phyloP scores from a whole-genome alignment of 1,140 invertebrate species.

The Drosophila kikkawai region DNA sequence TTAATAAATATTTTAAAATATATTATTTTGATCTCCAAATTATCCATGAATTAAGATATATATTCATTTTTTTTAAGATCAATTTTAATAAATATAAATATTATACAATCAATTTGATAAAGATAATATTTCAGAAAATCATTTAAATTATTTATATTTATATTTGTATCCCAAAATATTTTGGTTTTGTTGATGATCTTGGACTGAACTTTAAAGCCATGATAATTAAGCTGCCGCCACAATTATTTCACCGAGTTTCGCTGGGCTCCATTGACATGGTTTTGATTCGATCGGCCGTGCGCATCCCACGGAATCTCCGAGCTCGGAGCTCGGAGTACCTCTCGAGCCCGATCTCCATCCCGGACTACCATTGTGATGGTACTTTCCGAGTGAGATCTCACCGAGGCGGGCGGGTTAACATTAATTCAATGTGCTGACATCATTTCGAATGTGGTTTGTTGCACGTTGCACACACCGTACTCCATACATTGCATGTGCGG shows the following conservation, averaged over 20 bases:
- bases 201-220: conserved; percentile 3
- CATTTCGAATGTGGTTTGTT: conserved; percentile 73
- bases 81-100: too few species aligned
- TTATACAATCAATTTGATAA: too few species aligned
- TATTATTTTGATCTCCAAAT: background rate
- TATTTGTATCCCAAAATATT: background rate
- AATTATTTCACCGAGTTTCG: conserved; percentile 79
- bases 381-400: conserved; percentile 68
- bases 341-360: conserved; percentile 18
- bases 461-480: conserved; percentile 54
- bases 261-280: conserved; percentile 75
- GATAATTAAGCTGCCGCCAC: conserved; percentile 31
- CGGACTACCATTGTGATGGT: conserved; percentile 59
- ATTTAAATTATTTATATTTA: background rate
- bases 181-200: background rate
- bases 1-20: background rate
- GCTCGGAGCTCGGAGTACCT: conserved; percentile 14
- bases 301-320: conserved; percentile 63
- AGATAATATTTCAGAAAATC: too few species aligned
- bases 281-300: conserved; percentile 62
- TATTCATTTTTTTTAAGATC: too few species aligned
- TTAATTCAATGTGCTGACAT: conserved; percentile 77
- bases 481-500: conserved; percentile 70
- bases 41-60: too few species aligned
- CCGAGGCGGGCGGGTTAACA: conserved; percentile 64